These are phyloP conservation scores for Xerus inauris DNA, from an alignment of 2,113 vertebrate species.

Conservation along the genomic window DNA sequence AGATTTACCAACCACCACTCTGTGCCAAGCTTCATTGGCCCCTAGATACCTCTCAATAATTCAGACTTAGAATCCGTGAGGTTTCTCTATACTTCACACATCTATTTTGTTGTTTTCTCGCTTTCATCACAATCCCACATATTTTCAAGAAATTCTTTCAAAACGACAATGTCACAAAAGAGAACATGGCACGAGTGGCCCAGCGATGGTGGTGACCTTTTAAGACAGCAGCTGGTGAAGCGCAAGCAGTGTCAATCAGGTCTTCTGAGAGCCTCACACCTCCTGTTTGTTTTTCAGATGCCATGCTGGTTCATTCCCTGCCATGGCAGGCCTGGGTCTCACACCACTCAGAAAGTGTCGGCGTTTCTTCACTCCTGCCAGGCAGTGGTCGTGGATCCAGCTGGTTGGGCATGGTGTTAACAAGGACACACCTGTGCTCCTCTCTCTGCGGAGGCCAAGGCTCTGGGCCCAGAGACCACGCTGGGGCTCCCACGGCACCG, in stretches of 20 bases:
- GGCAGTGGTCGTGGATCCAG: background rate
- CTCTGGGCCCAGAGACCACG: background rate
- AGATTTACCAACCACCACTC: background rate
- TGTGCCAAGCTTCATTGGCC: background rate
- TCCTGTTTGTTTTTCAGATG: background rate
- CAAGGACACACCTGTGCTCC: background rate
- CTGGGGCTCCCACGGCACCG: background rate
- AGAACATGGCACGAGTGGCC: background rate
- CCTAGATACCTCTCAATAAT: background rate
- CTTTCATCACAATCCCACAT: background rate
- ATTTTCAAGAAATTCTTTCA: constrained; percentile 18
- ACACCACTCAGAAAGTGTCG: background rate
- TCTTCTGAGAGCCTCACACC: background rate
- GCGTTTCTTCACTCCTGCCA: background rate
- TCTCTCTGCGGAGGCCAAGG: background rate
- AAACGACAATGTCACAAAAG: constrained; percentile 17
- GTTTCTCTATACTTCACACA: background rate
- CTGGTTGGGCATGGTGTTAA: background rate
- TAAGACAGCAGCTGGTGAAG: background rate
- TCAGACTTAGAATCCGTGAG: background rate
- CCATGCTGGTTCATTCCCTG: background rate
- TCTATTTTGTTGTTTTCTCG: constrained; percentile 24
- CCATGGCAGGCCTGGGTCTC: background rate
- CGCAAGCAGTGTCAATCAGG: background rate
- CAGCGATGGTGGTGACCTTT: background rate